Conservation (phyloP, 2,797 vertebrate species). For the Falco concolor region DNA sequence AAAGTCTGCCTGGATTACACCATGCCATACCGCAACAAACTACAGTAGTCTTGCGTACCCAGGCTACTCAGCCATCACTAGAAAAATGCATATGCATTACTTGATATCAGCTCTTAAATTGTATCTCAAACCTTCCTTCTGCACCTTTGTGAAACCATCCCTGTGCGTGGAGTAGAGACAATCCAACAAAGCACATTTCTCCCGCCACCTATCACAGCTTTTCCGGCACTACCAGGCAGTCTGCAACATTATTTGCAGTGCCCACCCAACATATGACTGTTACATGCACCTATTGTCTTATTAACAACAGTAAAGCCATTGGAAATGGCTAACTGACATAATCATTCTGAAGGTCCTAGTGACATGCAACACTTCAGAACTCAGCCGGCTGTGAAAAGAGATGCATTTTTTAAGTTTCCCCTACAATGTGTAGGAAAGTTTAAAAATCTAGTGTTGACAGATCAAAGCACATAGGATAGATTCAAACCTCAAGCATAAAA, state of each 20-base stretch:
- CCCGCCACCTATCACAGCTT: not conserved
- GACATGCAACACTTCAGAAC: not conserved
- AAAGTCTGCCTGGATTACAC: not conserved
- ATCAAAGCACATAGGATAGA: not conserved
- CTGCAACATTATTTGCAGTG: not conserved
- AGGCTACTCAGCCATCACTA: not conserved
- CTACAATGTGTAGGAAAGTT: not conserved
- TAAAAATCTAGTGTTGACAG: not conserved
- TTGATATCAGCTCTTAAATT: not conserved
- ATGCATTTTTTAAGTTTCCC: not conserved
- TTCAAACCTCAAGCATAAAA: not conserved
- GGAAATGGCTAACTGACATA: not conserved
- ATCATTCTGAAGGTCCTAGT: not conserved
- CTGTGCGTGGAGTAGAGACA: not conserved
- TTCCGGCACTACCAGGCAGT: not conserved
- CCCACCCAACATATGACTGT: not conserved
- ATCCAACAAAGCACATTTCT: not conserved
- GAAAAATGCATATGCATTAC: not conserved
- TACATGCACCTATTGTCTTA: not conserved
- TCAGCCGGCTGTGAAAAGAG: not conserved
- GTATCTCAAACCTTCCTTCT: not conserved
- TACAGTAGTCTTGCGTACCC: not conserved
- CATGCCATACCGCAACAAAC: not conserved
- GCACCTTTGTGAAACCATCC: not conserved
- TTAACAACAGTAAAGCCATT: not conserved